phyloP scores from a whole-genome alignment of 2,888 invertebrate species.

The Tenthredo amoena region DNA sequence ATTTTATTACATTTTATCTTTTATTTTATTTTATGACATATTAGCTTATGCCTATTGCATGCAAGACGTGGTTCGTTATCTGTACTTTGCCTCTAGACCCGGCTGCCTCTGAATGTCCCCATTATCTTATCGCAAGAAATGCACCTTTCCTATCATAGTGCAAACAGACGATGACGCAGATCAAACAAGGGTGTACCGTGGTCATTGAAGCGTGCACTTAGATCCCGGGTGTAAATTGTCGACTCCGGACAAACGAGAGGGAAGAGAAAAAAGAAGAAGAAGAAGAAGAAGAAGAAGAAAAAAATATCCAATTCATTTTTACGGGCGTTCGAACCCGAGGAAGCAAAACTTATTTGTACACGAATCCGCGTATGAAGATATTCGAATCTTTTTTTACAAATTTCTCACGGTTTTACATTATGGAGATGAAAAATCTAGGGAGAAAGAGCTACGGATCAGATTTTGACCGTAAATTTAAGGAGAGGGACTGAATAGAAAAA shows the following conservation, averaged over 20 bases:
- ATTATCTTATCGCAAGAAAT: conserved; percentile 33
- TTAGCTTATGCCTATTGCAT: background rate
- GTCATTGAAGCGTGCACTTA: conserved; percentile 6
- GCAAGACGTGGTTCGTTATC: background rate
- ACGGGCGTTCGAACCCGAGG: background rate
- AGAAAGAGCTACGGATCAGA: too few relatives aligned
- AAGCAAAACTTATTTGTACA: background rate
- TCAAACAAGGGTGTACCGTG: conserved; percentile 27
- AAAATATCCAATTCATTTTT: conserved; percentile 8
- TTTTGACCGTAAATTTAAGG: too few relatives aligned
- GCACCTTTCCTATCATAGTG: conserved; percentile 6
- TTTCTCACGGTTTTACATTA: background rate
- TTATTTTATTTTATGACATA: conserved; percentile 2
- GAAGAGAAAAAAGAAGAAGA: background rate
- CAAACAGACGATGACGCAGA: conserved; percentile 31
- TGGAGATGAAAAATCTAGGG: too few relatives aligned
- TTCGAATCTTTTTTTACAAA: background rate
- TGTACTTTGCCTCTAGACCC: background rate
- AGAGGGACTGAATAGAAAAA: background rate
- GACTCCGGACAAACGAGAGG: background rate
- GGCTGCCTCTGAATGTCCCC: background rate
- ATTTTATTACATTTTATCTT: background rate
- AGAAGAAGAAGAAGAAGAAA: background rate
- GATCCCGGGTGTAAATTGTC: background rate
- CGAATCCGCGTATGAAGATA: background rate